Base-by-base conservation (phyloP, 1,140 invertebrate species). In the Plutomurus gul region DNA sequence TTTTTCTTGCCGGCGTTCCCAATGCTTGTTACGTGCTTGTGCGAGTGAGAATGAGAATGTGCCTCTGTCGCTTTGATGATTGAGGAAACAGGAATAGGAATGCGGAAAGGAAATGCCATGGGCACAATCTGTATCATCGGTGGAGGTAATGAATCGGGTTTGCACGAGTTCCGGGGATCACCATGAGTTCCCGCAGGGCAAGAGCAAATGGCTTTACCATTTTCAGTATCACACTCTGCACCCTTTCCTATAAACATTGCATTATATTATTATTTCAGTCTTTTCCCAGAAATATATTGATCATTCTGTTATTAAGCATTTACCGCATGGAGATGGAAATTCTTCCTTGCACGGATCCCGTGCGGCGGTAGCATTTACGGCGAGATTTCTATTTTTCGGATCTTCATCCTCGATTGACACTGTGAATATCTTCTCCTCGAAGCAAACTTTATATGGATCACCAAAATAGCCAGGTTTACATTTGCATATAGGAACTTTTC, bases 361-460 rank as follows among this genome's bases (percentile, higher is more conserved):
- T 33, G 25, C 1, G n/a, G 30, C 25, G 6, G 25, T 65, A 3
- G 25, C 27, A 65, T 33, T 65, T 33, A n/a, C n/a, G n/a, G n/a
- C 56, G 7, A 65, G 8, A 27, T 65, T 33, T 1, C 56, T 25
- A 6, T 65, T 65, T 65, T 65, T 65, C 7, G 56, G 25, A 1
- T 65, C 56, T 7, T 65, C 56, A 0, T 16, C 36, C 18, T 65
- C 56, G 1, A 33, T n/a, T 2, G 56, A 36, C 13, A 36, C 10
- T 25, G 18, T 11, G 13, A 72, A 40, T 1, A 43, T 10, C 18
- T 40, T 16, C 3, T 20, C 39, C 40, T 43, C 39, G 25, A 40
- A 88, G 84, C 92, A 94, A 75, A 88, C 87, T 60, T 88, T 86
- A 79, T 88, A 91, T 20, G 94, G 92, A 88, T 95, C 93, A 13